Base-by-base conservation (phyloP, 2,888 invertebrate species). In the Leucoptera coffeella region DNA sequence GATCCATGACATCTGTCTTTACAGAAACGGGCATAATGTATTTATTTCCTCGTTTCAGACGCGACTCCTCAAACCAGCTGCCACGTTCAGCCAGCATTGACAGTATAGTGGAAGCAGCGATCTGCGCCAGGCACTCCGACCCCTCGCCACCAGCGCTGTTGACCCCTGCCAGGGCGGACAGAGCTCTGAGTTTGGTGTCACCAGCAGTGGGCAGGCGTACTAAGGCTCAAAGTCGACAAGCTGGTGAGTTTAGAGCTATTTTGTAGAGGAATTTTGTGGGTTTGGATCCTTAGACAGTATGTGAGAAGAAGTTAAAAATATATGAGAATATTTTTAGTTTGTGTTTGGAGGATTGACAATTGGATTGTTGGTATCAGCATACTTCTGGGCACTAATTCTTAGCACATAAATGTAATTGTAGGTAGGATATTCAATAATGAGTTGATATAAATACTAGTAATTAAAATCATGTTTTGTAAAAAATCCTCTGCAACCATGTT, bases 81-180 rank as follows among this genome's bases (percentile, higher is more conserved):
- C 83, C 84, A 4, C 77, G 87, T 3, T 87, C 87, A 31, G 80
- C 84, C 34, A 86, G 85, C 56, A 87, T 86, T 47, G 87, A 87
- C 61, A 82, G 82, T 1, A 73, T 84, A 56, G 83, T 83, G 28
- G 83, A 84, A 45, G 78, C 82, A 2, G 80, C 80, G 6, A 82
- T 82, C 64, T 74, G 75, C 33, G 60, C 69, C 0, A 48, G 65
- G 0, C 64, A 57, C 35, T 61, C 60, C 0, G 64, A 58, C 32
- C 62, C 74, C 9, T 57, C 65, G 30, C 58, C 74, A 35, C 37
- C 50, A 25, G 41, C 42, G 2, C 39, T 51, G 9, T 50, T 51
- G 29, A 43, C 50, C 15, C 51, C 52, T 2, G 64, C 54, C 30
- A 50, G 74, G 4, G 55, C 73, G 29, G 64, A 78, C 48, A 46